These are phyloP conservation scores for Homalodisca vitripennis DNA, from an alignment of 1,140 invertebrate genomes.

Conservation along the genomic window DNA sequence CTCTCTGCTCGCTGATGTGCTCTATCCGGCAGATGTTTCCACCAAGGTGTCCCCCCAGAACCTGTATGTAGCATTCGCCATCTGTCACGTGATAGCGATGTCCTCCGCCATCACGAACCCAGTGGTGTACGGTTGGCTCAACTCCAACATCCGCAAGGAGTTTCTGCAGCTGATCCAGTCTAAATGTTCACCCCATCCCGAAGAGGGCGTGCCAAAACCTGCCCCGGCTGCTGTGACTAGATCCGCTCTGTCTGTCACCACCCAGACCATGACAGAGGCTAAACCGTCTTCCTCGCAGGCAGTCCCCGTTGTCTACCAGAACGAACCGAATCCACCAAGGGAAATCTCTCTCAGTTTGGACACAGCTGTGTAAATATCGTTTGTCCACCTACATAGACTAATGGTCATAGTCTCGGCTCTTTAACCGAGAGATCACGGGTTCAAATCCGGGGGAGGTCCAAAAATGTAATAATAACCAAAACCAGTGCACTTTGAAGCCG, in stretches of 20 bases:
- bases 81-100: slow-evolving; percentile 57
- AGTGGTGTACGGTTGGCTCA: slow-evolving; percentile 55
- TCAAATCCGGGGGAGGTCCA: no score
- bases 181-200: background rate
- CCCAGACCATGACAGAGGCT: background rate
- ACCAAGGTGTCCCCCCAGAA: slow-evolving; percentile 36
- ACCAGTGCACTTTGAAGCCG: no score
- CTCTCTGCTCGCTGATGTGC: background rate
- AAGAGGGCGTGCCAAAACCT: background rate
- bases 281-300: no score
- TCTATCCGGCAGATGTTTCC: background rate
- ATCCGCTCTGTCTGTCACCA: background rate
- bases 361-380: no score
- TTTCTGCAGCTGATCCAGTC: slow-evolving; percentile 45
- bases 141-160: slow-evolving; percentile 49
- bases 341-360: no score
- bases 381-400: no score
- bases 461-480: no score
- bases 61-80: slow-evolving; percentile 46
- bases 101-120: slow-evolving; percentile 54
- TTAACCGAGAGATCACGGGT: no score
- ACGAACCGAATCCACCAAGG: no score
- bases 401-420: no score
- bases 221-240: no score
- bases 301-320: no score